Percentiles rank a stretch among this genome's conserved stretches.
These are phyloP conservation scores for Ginglymostoma cirratum DNA, from an alignment of 2,113 vertebrate species.

Conservation along the genomic window DNA sequence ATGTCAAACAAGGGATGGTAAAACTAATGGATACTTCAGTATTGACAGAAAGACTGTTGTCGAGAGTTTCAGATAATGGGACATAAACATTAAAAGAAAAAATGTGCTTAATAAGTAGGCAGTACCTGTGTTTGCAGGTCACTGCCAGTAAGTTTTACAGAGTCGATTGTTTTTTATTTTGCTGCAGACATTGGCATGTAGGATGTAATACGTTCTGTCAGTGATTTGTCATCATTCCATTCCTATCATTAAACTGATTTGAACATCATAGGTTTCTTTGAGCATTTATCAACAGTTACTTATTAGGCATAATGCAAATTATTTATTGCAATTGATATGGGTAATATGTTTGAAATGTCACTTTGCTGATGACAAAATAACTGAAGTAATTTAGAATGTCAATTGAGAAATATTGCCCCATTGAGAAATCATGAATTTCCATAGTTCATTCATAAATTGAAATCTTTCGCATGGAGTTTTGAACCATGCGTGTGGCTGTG, in stretches of 20 bases:
- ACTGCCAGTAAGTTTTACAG: background rate
- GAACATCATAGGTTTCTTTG: background rate
- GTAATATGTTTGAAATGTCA: background rate
- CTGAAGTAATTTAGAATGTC: background rate
- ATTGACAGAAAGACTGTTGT: background rate
- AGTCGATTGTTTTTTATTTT: background rate
- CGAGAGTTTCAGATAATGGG: too few species aligned
- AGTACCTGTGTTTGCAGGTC: background rate
- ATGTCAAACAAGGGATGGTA: background rate
- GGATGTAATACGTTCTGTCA: background rate
- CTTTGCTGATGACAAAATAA: background rate
- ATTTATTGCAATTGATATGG: background rate
- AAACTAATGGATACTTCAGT: background rate
- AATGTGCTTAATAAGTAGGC: background rate
- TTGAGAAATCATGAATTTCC: background rate
- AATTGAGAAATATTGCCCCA: background rate
- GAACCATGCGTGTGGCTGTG: background rate
- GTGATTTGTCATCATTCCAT: background rate
- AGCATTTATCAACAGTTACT: background rate
- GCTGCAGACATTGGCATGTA: background rate
- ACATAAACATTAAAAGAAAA: background rate
- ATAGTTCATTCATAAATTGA: background rate
- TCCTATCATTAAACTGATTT: background rate
- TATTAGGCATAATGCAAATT: background rate
- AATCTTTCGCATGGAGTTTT: background rate